Evolutionary conservation across 2,113 vertebrate species (phyloP).

Genomic region (Cyanoderma ruficeps): DNA sequence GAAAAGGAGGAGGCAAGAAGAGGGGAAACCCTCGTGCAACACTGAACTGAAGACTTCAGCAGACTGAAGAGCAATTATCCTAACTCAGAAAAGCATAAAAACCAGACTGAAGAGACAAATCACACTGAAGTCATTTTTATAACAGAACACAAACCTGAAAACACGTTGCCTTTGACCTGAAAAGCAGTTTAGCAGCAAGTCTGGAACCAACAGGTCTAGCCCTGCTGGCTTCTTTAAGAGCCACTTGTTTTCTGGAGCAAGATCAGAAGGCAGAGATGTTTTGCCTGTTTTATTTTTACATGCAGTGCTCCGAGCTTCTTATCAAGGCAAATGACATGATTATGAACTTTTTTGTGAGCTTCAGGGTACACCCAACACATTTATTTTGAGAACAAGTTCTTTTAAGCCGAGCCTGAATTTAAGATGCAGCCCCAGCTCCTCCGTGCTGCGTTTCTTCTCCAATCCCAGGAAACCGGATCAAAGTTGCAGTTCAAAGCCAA

Average conservation of each 20-base stretch:
- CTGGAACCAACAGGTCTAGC: background rate
- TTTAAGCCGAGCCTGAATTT: background rate
- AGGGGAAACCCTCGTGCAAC: background rate
- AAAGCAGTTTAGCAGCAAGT: background rate
- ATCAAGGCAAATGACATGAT: background rate
- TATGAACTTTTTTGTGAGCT: background rate
- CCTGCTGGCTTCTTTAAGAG: background rate
- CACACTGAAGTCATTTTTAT: background rate
- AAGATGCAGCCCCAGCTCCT: background rate
- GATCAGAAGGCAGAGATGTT: background rate
- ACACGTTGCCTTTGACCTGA: background rate
- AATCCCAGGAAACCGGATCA: slow-evolving; percentile 15
- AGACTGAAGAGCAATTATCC: background rate
- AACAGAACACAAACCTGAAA: background rate
- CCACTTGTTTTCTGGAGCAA: background rate
- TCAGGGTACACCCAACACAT: background rate
- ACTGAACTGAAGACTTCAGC: background rate
- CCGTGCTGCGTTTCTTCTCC: background rate
- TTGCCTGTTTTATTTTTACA: background rate
- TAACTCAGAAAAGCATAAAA: background rate
- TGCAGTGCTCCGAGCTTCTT: background rate
- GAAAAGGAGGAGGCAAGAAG: background rate
- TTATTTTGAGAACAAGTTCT: background rate
- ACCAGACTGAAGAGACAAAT: background rate
- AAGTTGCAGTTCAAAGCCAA: slow-evolving; percentile 24